phyloP scores from a whole-genome alignment of 2,797 vertebrate species.

The Diglossa cyanea region DNA sequence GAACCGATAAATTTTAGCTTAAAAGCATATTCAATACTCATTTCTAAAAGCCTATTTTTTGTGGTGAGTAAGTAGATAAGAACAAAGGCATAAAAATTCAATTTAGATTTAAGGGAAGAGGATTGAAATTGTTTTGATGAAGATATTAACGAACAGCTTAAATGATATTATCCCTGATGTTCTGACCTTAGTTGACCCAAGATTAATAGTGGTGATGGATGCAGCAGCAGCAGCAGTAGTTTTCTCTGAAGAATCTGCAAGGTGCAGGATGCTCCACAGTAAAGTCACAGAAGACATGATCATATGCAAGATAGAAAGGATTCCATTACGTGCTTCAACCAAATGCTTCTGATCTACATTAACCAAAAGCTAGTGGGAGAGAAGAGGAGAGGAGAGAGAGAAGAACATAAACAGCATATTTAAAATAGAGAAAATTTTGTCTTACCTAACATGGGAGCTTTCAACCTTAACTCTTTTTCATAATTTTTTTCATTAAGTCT shows the following conservation, averaged over 20 bases:
- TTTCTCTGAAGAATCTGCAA: slow-evolving; percentile 90
- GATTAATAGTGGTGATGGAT: slow-evolving; percentile 91
- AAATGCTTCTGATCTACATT: slow-evolving; percentile 95
- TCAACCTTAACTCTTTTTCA: background rate
- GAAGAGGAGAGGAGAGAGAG: background rate
- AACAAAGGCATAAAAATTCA: background rate
- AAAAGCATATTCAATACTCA: background rate
- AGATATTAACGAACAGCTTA: background rate
- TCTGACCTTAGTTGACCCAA: slow-evolving; percentile 94
- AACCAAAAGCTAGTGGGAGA: slow-evolving; percentile 84
- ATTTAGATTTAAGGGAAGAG: background rate
- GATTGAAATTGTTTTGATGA: background rate
- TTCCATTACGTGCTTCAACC: slow-evolving; percentile 92
- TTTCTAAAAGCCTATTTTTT: background rate
- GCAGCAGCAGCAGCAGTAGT: slow-evolving; percentile 84
- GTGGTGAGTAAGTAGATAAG: background rate
- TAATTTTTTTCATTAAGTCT: background rate
- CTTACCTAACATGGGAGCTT: background rate
- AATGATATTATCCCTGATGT: background rate
- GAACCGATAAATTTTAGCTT: background rate
- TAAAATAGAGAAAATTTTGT: background rate
- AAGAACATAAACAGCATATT: background rate
- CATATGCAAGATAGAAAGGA: slow-evolving; percentile 95
- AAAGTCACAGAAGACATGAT: slow-evolving; percentile 97
- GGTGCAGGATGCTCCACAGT: slow-evolving; percentile 92